Conservation (phyloP, 2,888 invertebrate genomes). For the Cataglyphis altisquamis region DNA sequence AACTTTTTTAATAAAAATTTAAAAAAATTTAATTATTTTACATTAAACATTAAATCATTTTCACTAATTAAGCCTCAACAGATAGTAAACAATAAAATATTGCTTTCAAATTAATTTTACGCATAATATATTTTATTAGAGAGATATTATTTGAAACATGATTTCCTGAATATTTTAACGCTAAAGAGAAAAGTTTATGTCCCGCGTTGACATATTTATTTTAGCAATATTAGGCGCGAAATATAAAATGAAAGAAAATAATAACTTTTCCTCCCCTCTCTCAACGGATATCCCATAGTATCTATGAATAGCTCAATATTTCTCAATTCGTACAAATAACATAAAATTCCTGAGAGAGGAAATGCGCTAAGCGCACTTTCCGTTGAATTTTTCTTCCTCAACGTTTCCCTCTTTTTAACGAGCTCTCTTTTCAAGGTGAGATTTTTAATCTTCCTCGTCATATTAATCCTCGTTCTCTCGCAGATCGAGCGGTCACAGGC, state of each 20-base stretch:
- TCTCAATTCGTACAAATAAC: conserved; percentile 4
- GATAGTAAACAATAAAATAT: not conserved
- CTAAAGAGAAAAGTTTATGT: not conserved
- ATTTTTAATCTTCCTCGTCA: not conserved
- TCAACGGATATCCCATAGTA: not conserved
- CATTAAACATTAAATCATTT: not conserved
- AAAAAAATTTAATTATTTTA: not conserved
- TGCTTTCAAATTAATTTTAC: not conserved
- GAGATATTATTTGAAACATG: not conserved
- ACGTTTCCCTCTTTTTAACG: not conserved
- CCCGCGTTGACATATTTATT: not conserved
- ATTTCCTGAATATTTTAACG: not conserved
- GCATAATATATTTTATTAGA: not conserved
- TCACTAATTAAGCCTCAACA: not conserved
- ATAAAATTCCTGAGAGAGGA: not conserved
- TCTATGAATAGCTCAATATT: not conserved
- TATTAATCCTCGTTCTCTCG: not conserved
- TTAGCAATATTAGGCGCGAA: not conserved
- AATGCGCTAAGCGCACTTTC: not conserved
- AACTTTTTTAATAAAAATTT: not conserved
- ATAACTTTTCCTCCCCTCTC: too few relatives aligned
- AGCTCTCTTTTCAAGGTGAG: not conserved
- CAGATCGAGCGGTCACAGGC: conserved; percentile 5
- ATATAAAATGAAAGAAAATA: not conserved
- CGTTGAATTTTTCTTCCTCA: not conserved